These are phyloP conservation scores for Drosophila paulistorum DNA, from an alignment of 1,140 invertebrate genomes.

Conservation along the genomic window DNA sequence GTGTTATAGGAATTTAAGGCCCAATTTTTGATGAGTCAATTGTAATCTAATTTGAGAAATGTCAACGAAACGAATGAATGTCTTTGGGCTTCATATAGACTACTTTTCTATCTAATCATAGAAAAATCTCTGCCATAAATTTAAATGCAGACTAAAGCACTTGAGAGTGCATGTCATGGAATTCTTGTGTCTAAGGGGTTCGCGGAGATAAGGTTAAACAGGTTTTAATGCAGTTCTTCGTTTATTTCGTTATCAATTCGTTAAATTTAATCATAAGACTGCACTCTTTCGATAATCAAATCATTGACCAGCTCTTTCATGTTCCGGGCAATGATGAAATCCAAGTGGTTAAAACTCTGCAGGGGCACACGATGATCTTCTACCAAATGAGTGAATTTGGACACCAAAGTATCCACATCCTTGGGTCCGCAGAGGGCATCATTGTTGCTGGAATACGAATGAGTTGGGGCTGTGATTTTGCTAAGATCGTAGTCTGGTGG, in stretches of 20 bases:
- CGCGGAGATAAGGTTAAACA: neutral
- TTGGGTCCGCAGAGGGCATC: constrained; percentile 85
- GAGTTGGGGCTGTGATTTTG: constrained; percentile 86
- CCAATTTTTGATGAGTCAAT: neutral
- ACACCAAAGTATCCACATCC: constrained; percentile 84
- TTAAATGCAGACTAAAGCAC: constrained; percentile 1
- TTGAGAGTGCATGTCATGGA: constrained; percentile 2
- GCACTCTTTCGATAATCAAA: constrained; percentile 51
- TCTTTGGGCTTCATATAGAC: neutral
- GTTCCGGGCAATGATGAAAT: constrained; percentile 88
- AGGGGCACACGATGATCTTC: constrained; percentile 84
- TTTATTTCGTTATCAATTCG: constrained; percentile 15
- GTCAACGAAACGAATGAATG: neutral
- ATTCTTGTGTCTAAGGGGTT: neutral
- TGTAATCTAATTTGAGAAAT: neutral
- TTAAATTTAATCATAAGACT: constrained; percentile 49
- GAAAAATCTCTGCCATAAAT: constrained; percentile 10
- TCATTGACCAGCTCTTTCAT: constrained; percentile 86
- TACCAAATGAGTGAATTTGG: constrained; percentile 34
- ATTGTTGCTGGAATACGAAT: constrained; percentile 85
- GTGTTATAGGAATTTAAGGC: neutral
- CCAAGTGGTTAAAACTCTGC: constrained; percentile 88
- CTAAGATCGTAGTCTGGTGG: constrained; percentile 85
- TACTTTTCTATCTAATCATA: constrained; percentile 20
- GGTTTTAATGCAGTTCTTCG: neutral